Percentiles rank a stretch among this genome's conserved stretches.
Conservation (phyloP, 1,140 invertebrate species). For the Drosophila baimaii region DNA sequence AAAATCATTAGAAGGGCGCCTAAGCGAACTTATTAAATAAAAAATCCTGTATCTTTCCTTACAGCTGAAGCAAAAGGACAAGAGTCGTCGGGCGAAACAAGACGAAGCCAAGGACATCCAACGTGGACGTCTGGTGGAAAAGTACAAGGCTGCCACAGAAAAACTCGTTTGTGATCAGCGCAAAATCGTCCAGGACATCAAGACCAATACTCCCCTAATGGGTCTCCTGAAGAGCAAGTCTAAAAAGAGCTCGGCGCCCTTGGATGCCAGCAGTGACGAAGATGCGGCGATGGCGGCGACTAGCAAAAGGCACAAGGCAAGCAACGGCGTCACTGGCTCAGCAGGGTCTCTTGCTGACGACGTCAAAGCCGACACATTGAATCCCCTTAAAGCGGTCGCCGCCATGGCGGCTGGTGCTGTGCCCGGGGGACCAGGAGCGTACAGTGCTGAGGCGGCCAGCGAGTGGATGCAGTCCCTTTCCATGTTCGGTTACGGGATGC, state of each 20-base stretch:
- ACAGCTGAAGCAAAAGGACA: conserved; percentile 62
- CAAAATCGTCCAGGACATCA: conserved; percentile 85
- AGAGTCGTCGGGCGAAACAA: conserved; percentile 54
- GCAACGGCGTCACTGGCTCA: conserved; percentile 35
- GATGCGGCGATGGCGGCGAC: conserved; percentile 13
- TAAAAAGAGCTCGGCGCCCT: conserved; percentile 28
- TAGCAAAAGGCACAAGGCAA: conserved; percentile 41
- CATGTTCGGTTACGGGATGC: conserved; percentile 77
- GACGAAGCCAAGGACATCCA: conserved; percentile 63
- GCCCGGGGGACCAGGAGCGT: conserved; percentile 40
- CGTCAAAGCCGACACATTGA: conserved; percentile 28
- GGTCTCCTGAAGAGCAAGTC: conserved; percentile 70
- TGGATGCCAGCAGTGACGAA: conserved; percentile 58
- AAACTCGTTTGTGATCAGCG: conserved; percentile 85
- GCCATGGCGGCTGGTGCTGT: conserved; percentile 53
- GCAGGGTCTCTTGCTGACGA: not conserved
- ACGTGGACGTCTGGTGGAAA: conserved; percentile 85
- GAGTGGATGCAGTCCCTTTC: conserved; percentile 82
- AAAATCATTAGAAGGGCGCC: too few species aligned
- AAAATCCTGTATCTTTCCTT: not conserved
- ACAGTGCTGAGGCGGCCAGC: conserved; percentile 68
- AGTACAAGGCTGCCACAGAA: conserved; percentile 86
- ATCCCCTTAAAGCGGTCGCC: conserved; percentile 64
- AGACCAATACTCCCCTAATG: conserved; percentile 85
- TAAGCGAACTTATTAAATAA: too few species aligned